Conservation (phyloP, 2,888 invertebrate species). For the Callosobruchus maculatus region DNA sequence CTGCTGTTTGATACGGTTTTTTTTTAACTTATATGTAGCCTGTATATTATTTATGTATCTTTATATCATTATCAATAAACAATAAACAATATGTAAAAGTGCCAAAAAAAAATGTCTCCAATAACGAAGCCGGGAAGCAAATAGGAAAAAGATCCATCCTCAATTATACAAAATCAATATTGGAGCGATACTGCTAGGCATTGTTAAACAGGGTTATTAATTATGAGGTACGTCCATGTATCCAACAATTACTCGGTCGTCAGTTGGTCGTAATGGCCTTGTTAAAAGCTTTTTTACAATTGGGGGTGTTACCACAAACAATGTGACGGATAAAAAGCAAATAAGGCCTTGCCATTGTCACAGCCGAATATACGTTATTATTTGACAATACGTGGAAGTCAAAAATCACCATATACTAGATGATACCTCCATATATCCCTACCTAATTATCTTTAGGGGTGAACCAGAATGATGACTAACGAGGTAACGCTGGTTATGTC, state of each 20-base stretch:
- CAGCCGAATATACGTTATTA: not conserved
- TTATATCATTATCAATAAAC: no score
- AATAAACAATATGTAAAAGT: no score
- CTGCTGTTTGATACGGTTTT: no score
- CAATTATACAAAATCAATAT: slow-evolving; percentile 30
- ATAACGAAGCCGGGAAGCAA: not conserved
- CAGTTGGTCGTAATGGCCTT: slow-evolving; percentile 35
- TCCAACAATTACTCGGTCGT: slow-evolving; percentile 34
- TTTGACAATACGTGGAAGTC: slow-evolving; percentile 8
- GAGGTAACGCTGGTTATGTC: not conserved
- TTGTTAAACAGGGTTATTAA: slow-evolving; percentile 34
- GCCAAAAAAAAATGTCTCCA: not conserved
- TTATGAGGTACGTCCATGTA: slow-evolving; percentile 29
- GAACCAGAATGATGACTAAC: not conserved
- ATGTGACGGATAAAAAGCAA: slow-evolving; percentile 26
- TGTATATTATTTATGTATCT: no score
- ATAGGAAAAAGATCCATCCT: slow-evolving; percentile 10
- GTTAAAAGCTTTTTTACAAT: slow-evolving; percentile 38
- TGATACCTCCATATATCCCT: not conserved
- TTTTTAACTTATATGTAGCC: no score
- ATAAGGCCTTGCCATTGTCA: slow-evolving; percentile 9
- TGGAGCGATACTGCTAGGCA: slow-evolving; percentile 25
- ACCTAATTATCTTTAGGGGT: not conserved
- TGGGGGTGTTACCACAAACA: slow-evolving; percentile 34
- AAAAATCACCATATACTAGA: not conserved